These are phyloP conservation scores for Cephalotes varians DNA, from an alignment of 2,888 invertebrate genomes.

Conservation along the genomic window DNA sequence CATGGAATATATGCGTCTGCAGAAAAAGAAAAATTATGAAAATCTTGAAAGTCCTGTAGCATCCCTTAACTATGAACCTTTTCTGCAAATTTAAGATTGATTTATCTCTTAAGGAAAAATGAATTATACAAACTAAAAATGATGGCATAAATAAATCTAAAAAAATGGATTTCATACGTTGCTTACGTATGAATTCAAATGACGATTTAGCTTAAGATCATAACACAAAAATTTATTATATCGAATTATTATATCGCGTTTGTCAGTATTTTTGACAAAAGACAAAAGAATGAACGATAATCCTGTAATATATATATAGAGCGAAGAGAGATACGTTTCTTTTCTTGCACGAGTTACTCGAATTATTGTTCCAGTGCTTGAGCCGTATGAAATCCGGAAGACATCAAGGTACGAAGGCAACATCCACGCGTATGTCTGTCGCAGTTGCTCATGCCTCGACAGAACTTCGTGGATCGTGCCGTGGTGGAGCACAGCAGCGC, in stretches of 20 bases:
- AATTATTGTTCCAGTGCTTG: slow-evolving; percentile 27
- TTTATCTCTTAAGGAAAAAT: not conserved
- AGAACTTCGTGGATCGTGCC: slow-evolving; percentile 48
- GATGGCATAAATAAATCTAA: not conserved
- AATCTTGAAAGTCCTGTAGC: not conserved
- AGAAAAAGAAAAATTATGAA: not conserved
- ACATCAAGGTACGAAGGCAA: slow-evolving; percentile 28
- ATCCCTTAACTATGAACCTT: not conserved
- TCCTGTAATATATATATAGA: not conserved
- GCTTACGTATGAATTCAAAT: not conserved
- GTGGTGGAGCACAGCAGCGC: slow-evolving; percentile 60
- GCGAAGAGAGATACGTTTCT: not conserved
- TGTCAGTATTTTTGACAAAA: not conserved
- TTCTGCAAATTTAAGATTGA: not conserved
- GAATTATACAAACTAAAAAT: not conserved
- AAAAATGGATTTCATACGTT: not conserved
- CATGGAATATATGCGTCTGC: not conserved
- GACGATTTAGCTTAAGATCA: not conserved
- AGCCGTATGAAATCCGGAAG: slow-evolving; percentile 38
- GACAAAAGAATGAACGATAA: not conserved
- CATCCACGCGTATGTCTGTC: slow-evolving; percentile 38
- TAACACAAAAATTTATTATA: not conserved
- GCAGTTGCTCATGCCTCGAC: slow-evolving; percentile 49
- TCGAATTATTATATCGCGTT: not conserved
- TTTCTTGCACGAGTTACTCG: slow-evolving; percentile 17